A percentile compares a stretch with the other conserved stretches of the same genome.
These are phyloP conservation scores for Perithous albicinctus DNA, from an alignment of 2,888 invertebrate genomes.

Conservation along the genomic window DNA sequence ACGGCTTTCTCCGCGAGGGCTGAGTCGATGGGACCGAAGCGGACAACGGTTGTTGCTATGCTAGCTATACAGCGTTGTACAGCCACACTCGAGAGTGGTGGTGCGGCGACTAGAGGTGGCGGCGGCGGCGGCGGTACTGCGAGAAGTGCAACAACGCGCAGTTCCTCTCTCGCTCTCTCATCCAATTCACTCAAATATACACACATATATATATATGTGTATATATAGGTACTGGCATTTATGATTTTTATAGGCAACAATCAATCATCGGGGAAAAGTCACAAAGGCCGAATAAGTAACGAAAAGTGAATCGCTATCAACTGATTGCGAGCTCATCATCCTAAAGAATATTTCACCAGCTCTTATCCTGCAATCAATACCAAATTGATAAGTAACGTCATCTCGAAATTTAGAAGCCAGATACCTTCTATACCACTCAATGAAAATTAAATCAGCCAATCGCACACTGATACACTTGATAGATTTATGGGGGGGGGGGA, in stretches of 20 bases:
- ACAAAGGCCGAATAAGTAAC: background rate
- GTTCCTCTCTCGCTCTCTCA: constrained; percentile 18
- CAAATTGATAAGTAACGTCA: too few relatives aligned
- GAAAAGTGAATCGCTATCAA: background rate
- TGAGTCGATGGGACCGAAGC: constrained; percentile 72
- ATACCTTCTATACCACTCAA: too few relatives aligned
- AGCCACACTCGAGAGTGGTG: constrained; percentile 9
- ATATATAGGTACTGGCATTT: background rate
- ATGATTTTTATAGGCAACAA: background rate
- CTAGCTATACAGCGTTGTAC: constrained; percentile 70
- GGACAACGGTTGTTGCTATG: constrained; percentile 74
- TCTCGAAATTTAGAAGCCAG: too few relatives aligned
- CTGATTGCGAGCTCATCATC: background rate
- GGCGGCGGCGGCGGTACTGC: constrained; percentile 8
- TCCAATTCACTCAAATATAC: constrained; percentile 15
- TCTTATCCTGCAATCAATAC: too few relatives aligned
- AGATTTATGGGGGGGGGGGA: too few relatives aligned
- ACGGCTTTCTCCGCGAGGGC: constrained; percentile 67
- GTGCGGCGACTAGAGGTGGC: constrained; percentile 10
- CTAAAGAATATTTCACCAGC: too few relatives aligned
- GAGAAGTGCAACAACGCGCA: constrained; percentile 32
- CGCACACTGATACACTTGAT: too few relatives aligned
- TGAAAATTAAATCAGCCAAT: too few relatives aligned
- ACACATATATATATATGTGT: too few relatives aligned
- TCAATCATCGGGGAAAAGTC: background rate